Conservation (phyloP, 2,888 invertebrate species). For the Entomobrya multifasciata region DNA sequence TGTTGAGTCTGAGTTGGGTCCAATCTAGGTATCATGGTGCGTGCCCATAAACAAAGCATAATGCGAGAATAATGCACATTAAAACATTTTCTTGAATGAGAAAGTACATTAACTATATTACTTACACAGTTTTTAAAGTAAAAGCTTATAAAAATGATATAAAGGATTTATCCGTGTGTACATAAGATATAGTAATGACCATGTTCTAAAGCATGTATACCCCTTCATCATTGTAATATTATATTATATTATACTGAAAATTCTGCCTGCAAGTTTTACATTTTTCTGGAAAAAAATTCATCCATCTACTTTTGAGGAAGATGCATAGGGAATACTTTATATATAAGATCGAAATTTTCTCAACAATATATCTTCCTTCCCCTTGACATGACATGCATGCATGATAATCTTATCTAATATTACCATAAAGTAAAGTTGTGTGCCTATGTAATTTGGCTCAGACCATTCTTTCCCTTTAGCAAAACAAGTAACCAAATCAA, state of each 20-base stretch:
- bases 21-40: background rate
- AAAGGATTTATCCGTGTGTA: background rate
- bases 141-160: background rate
- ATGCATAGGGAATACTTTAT: background rate
- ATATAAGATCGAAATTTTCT: constrained; percentile 24
- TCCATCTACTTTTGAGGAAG: background rate
- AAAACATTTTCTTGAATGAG: background rate
- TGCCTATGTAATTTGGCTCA: background rate
- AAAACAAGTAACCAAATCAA: too few relatives aligned
- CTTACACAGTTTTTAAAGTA: constrained; percentile 9
- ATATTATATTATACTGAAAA: background rate
- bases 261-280: constrained; percentile 1
- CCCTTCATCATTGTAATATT: too few relatives aligned
- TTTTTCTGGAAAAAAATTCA: constrained; percentile 19
- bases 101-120: too few relatives aligned
- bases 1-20: too few relatives aligned
- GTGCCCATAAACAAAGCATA: constrained; percentile 7
- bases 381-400: constrained; percentile 33
- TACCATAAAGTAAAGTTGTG: constrained; percentile 12
- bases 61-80: constrained; percentile 12
- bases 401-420: constrained; percentile 40
- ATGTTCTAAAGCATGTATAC: too few relatives aligned
- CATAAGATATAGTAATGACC: too few relatives aligned
- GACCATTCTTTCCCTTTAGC: background rate
- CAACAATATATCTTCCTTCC: constrained; percentile 42